phyloP scores from a whole-genome alignment of 2,113 vertebrate genomes.

The Coracopsis vasa region DNA sequence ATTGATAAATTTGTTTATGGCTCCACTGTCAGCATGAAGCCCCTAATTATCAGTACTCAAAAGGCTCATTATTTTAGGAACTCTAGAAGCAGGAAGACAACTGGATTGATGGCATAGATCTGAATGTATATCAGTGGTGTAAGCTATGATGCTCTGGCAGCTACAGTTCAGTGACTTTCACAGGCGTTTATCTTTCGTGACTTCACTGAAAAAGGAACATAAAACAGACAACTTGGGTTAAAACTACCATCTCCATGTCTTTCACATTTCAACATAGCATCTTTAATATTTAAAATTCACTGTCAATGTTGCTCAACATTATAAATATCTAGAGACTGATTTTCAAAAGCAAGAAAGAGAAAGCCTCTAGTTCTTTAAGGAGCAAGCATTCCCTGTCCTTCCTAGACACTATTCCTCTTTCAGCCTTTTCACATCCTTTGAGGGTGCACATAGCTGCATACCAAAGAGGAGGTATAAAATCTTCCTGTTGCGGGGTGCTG shows the following conservation, averaged over 20 bases:
- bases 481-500: not conserved
- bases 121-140: not conserved
- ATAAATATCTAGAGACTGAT: not conserved
- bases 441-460: not conserved
- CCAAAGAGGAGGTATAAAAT: not conserved
- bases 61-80: not conserved
- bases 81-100: not conserved
- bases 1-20: not conserved
- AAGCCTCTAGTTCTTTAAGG: not conserved
- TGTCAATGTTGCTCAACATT: not conserved
- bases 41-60: not conserved
- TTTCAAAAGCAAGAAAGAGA: not conserved
- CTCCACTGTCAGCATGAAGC: not conserved
- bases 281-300: not conserved
- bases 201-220: not conserved
- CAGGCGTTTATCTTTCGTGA: accelerated
- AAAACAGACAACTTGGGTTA: not conserved
- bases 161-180: not conserved
- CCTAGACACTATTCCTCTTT: not conserved
- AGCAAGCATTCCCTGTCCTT: not conserved
- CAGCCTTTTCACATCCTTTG: not conserved
- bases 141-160: not conserved
- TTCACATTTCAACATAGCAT: not conserved
- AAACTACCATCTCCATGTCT: not conserved
- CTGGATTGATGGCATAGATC: not conserved